Base-by-base conservation (phyloP, 2,797 vertebrate species). In the Gobionotothen gibberifrons region DNA sequence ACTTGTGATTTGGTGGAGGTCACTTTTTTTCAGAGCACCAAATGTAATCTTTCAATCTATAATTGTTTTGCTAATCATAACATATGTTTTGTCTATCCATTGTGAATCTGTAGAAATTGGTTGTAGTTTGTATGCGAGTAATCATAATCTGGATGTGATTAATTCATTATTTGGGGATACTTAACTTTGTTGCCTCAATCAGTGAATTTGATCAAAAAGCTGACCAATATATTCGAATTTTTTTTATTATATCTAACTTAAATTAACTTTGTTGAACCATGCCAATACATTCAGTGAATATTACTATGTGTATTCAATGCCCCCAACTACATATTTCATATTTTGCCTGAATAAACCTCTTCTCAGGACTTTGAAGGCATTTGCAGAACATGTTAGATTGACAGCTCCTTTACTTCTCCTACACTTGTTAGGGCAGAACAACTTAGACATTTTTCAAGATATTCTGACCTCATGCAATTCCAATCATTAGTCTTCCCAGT, bases 1-100 rank as follows among this genome's bases (percentile, higher is more conserved):
- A 73, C 48, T 84, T 51, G 74, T 74, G 14, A 44, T 75, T 69
- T 82, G 83, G 68, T 77, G 78, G 72, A 60, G 71, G 63, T 75
- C 69, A 79, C 26, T 32, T 63, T 43, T 46, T 63, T 43, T 49
- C 29, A 60, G 3, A 63, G 42, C 64, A 66, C 14, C 43, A 65
- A 48, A 29, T 46, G 3, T 17, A 36, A 5, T 66, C 22, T 19
- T 19, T 62, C 1, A 11, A 5, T 13, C 36, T 40, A 11, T 67
- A 5, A 14, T 60, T 71, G 51, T 56, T 32, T 6, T 46, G 47
- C 19, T 7, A 46, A 53, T 10, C 26, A 43, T 46, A 57, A 17
- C 12, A 14, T 3, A 0, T 9, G n/a, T 22, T 26, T 32, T 65
- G 4, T 56, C 15, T 58, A 47, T 19, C 13, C 19, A 59, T n/a